Evolutionary conservation across 2,888 invertebrate species (phyloP).

Genomic region (Eupithecia inturbata): DNA sequence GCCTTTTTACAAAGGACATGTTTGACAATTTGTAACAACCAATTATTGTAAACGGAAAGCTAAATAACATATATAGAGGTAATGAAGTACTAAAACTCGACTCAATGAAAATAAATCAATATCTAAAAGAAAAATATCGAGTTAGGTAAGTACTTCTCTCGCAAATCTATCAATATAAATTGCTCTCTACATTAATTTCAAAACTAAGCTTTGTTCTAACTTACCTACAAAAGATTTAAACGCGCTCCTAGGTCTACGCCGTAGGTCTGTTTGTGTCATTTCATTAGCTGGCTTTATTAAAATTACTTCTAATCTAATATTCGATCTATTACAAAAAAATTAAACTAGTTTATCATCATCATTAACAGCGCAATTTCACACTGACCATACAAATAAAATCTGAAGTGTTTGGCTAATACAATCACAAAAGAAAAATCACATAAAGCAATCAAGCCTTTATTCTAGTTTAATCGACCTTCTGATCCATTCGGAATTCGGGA

Average conservation of each 20-base stretch:
- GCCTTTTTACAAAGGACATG: no score
- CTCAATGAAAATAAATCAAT: neutral
- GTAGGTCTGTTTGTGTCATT: neutral
- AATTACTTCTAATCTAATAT: neutral
- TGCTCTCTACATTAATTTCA: neutral
- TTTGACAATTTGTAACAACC: no score
- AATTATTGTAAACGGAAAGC: neutral
- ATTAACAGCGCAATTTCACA: neutral
- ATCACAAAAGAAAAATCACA: no score
- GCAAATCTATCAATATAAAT: neutral
- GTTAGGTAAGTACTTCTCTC: no score
- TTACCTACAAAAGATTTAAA: neutral
- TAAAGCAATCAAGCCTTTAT: conserved; percentile 24
- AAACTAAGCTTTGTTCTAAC: neutral
- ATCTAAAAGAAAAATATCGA: neutral
- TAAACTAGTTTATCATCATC: neutral
- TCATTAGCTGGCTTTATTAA: neutral
- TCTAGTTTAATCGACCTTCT: conserved; percentile 25
- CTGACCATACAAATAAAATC: neutral
- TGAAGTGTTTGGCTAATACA: neutral
- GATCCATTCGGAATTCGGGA: conserved; percentile 36
- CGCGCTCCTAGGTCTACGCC: neutral
- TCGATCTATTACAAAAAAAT: neutral
- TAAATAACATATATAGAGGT: no score
- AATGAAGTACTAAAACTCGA: neutral